These are phyloP conservation scores for Lacerta viridis DNA, from an alignment of 2,797 vertebrate genomes.

Conservation along the genomic window DNA sequence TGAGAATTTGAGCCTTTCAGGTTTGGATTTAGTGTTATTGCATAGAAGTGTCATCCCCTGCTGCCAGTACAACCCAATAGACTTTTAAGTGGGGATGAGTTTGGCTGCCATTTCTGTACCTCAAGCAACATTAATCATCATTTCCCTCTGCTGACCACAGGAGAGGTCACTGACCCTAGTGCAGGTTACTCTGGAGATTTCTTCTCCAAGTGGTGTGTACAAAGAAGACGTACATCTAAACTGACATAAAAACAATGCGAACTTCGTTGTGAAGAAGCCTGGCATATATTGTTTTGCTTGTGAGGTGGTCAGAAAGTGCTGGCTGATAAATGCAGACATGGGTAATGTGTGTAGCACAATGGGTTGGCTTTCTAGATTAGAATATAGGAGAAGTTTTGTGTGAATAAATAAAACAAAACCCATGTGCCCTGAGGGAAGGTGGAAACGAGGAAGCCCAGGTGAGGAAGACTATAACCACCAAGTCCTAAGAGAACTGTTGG, in stretches of 20 bases:
- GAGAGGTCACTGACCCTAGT: conserved; percentile 45
- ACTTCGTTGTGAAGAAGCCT: not conserved
- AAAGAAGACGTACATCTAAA: not conserved
- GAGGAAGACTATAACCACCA: too few species aligned
- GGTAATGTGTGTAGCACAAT: not conserved
- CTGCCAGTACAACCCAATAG: not conserved
- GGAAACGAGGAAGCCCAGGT: too few species aligned
- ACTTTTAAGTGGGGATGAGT: not conserved
- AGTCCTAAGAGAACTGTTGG: too few species aligned
- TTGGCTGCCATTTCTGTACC: conserved; percentile 46
- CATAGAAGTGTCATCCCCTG: not conserved
- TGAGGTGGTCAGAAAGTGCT: not conserved
- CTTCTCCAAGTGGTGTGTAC: conserved; percentile 7
- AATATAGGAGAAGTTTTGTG: not conserved
- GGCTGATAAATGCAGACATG: not conserved
- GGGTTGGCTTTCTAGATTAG: not conserved
- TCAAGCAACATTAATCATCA: conserved; percentile 49
- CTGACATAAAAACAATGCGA: not conserved
- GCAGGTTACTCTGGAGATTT: conserved; percentile 59
- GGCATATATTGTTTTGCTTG: not conserved
- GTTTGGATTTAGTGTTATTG: not conserved
- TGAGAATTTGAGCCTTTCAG: not conserved
- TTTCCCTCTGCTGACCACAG: conserved; percentile 47
- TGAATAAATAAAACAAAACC: not conserved
- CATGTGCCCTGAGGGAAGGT: too few species aligned